Base-by-base conservation (phyloP, 2,113 vertebrate genomes). In the Paracanthobrama guichenoti region DNA sequence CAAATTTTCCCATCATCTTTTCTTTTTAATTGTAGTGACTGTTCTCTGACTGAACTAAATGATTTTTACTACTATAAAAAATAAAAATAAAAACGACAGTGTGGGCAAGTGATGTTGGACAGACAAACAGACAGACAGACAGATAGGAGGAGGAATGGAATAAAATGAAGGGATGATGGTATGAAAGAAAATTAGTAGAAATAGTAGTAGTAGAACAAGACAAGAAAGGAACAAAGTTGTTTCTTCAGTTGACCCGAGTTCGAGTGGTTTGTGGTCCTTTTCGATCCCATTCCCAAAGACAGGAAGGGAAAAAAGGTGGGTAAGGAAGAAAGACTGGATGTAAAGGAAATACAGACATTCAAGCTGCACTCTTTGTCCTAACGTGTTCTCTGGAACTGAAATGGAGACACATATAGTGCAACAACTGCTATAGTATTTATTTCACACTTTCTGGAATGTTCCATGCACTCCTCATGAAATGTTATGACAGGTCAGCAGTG, bases 401-500 rank as follows among this genome's bases (percentile, higher is more conserved):
- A 88, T 11, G 44, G 83, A 88, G 75, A 67, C 13, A 26, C 48
- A 73, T 10, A 82, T 31, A 50, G 42, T 26, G 16, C 13, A 20
- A 80, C 18, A 69, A 81, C 59, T 80, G 26, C 16, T 80, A 22
- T 46, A 80, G 48, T 55, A 71, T 71, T 53, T 53, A 86, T 59
- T 78, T 22, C 60, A 28, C 66, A 62, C 86, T 69, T 84, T 59
- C 57, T 67, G 20, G 81, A 85, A 26, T 71, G 88, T 71, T 87
- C 73, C 87, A 86, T 85, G 66, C 7, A 62, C 86, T 83, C 84
- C 79, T 31, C 76, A 64, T 88, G 86, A 50, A 55, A 42, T 72
- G 53, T 75, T 78, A 18, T 84, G 84, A 84, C 82, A 84, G 20
- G 28, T 16, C 14, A 71, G 71, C 28, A 88, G 44, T 71, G 88